Base-by-base conservation (phyloP, 1,140 invertebrate genomes). In the Dreissena polymorpha region DNA sequence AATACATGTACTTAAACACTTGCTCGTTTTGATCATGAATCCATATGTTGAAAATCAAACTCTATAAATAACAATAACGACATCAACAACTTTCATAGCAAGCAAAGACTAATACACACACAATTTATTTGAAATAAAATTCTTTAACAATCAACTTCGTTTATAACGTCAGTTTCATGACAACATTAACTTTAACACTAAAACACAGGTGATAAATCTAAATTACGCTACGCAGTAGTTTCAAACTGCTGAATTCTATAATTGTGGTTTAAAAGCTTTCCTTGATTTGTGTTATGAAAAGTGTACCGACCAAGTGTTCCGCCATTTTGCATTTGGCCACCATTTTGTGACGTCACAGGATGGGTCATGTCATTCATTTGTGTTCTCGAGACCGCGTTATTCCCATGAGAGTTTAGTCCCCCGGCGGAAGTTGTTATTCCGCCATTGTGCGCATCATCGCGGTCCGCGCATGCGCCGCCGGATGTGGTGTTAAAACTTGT, bases 201-300 rank as follows among this genome's bases (percentile, higher is more conserved):
- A 39, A 39, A 2, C 39, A 39, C 71, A 27, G 1, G 18, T 16
- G 7, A 21, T 51, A 55, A 29, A n/a, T 3, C 71, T 53, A 18
- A 21, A 6, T n/a, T 49, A n/a, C 21, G 12, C 86, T 69, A 88
- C 10, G 87, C 87, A 18, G 87, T 88, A 13, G 87, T 88, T 70
- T 88, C 87, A 67, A 88, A 88, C 51, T 88, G 87, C 27, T 88
- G 87, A 57, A 88, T 88, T 80, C 87, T 74, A 55, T 88, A 88
- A 6, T 85, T 85, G 57, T 88, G 85, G 39, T 88, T 86, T 57
- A 86, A 82, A 39, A 88, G 75, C 79, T 88, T 88, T 13, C 85
- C 87, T 29, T 83, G 71, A 51, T 83, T 83, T 75, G 81, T 55
- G 63, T 83, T 75, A 51, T 83, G 81, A 0, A 75, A 27, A n/a